Percentiles rank a stretch among this genome's conserved stretches.
Evolutionary conservation across 1,140 invertebrate genomes (phyloP).

Genomic region (Drosophila littoralis): DNA sequence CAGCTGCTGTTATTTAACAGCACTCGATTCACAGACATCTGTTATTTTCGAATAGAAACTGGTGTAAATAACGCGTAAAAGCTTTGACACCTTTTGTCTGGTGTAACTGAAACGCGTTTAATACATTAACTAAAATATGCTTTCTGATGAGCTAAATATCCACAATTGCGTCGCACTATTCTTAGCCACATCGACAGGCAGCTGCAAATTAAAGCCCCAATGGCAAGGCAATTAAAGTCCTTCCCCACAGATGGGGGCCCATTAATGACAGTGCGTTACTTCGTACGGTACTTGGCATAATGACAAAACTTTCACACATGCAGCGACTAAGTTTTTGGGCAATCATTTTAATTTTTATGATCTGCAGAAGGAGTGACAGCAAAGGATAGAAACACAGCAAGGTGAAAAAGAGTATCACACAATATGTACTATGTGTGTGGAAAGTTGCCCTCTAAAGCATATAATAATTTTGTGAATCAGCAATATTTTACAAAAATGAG

Average conservation of each 20-base stretch:
- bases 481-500: no score
- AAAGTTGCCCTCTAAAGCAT: no score
- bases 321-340: constrained; percentile 59
- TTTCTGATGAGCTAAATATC: constrained; percentile 24
- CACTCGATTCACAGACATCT: constrained; percentile 37
- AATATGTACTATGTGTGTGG: no score
- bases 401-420: neutral
- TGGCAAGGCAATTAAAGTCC: constrained; percentile 11
- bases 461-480: no score
- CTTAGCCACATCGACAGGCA: constrained; percentile 14
- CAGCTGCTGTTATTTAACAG: constrained; percentile 38
- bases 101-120: constrained; percentile 45
- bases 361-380: constrained; percentile 37
- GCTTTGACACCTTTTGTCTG: neutral
- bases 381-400: neutral
- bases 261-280: constrained; percentile 63
- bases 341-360: constrained; percentile 83
- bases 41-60: neutral
- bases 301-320: constrained; percentile 78
- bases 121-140: constrained; percentile 63
- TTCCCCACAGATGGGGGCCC: constrained; percentile 34
- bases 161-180: constrained; percentile 14
- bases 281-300: constrained; percentile 61
- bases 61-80: neutral
- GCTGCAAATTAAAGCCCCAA: constrained; percentile 22